Percentiles rank a stretch among this genome's conserved stretches.
Evolutionary conservation across 2,113 vertebrate species (phyloP).

Genomic region (Coracopsis vasa): DNA sequence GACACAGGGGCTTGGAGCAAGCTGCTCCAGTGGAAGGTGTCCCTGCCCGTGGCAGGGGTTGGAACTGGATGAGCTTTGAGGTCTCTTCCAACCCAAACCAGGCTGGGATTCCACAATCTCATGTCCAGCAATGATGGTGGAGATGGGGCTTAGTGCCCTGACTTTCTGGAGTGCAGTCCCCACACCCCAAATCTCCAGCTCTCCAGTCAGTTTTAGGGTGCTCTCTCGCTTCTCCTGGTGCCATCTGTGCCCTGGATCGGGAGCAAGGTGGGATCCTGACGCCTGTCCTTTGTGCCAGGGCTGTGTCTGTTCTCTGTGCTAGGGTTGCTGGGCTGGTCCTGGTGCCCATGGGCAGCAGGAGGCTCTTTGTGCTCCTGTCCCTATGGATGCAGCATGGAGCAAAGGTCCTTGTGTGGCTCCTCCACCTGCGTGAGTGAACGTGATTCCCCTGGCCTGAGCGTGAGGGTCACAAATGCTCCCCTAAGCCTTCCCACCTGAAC

Average conservation of each 20-base stretch:
- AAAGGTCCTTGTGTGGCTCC: not conserved
- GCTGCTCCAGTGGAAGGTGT: not conserved
- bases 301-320: fast-evolving
- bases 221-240: not conserved
- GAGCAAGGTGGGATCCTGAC: not conserved
- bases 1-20: not conserved
- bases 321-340: fast-evolving
- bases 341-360: not conserved
- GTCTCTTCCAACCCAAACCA: not conserved
- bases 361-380: not conserved
- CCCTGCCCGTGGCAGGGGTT: not conserved
- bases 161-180: not conserved
- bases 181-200: not conserved
- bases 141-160: not conserved
- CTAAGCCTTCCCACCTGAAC: not conserved
- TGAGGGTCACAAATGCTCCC: not conserved
- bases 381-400: fast-evolving
- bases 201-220: not conserved
- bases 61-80: fast-evolving
- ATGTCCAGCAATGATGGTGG: not conserved
- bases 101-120: not conserved
- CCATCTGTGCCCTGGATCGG: fast-evolving
- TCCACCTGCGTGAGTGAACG: fast-evolving
- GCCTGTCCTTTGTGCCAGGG: fast-evolving
- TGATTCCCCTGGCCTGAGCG: not conserved